These are phyloP conservation scores for Sebastes jordani DNA, from an alignment of 2,797 vertebrate species.

Conservation along the genomic window DNA sequence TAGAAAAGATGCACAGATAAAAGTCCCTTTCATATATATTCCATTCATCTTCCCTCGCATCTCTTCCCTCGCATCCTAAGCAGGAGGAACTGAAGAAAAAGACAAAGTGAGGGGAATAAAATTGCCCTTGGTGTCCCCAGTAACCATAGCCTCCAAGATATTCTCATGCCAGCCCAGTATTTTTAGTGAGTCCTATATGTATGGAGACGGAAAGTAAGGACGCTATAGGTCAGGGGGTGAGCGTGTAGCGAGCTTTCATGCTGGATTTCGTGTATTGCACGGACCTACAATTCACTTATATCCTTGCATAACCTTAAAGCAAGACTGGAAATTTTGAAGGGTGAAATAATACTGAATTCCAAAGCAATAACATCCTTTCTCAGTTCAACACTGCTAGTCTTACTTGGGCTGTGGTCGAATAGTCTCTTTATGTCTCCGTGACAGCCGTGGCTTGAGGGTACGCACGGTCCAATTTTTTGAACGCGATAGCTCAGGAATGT, in stretches of 20 bases:
- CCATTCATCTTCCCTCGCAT: neutral
- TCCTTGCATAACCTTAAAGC: neutral
- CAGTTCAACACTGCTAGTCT: too few relatives aligned
- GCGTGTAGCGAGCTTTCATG: neutral
- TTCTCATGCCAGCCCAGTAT: neutral
- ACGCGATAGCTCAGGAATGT: too few relatives aligned
- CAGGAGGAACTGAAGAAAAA: neutral
- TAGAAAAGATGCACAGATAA: neutral
- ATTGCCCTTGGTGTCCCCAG: neutral
- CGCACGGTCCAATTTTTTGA: too few relatives aligned
- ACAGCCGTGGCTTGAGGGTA: too few relatives aligned
- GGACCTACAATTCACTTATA: neutral
- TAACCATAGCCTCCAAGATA: neutral
- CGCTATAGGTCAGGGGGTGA: neutral
- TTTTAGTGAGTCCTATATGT: neutral
- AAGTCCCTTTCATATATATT: neutral
- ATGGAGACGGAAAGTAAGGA: neutral
- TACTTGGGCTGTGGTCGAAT: fast-evolving
- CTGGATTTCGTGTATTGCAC: neutral
- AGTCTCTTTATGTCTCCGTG: too few relatives aligned
- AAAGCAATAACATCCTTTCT: too few relatives aligned
- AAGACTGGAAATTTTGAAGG: neutral
- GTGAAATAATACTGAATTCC: too few relatives aligned
- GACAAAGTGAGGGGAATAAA: neutral
- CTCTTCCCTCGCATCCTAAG: neutral